A percentile compares a stretch with the other conserved stretches of the same genome.
Evolutionary conservation across 1,140 invertebrate genomes (phyloP).

Genomic region (Melipona quadrifasciata): DNA sequence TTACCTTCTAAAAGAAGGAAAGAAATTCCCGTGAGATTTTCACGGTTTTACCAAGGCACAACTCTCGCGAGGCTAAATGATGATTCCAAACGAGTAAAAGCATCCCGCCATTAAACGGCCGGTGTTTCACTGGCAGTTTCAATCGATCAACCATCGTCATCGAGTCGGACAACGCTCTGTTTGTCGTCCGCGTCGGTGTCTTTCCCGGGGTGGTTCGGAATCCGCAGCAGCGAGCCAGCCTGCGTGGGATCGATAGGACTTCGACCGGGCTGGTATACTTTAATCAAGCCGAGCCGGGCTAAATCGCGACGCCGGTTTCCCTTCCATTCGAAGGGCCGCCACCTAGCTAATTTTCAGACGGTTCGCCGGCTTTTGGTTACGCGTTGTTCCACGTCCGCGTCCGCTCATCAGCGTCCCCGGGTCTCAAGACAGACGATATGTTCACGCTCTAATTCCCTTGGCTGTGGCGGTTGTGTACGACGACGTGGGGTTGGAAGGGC

Average conservation of each 20-base stretch:
- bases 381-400: constrained; percentile 45
- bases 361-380: constrained; percentile 13
- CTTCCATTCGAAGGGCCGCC: no score
- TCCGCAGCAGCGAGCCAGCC: no score
- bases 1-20: background rate
- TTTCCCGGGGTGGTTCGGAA: no score
- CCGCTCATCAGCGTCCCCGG: constrained; percentile 51
- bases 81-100: no score
- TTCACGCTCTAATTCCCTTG: constrained; percentile 67
- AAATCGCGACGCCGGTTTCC: constrained; percentile 9
- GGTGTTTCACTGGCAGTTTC: no score
- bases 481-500: constrained; percentile 17
- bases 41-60: no score
- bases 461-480: constrained; percentile 26
- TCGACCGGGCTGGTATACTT: background rate
- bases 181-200: no score
- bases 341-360: background rate
- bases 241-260: constrained; percentile 11
- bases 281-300: background rate
- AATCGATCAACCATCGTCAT: background rate
- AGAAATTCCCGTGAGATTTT: no score
- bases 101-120: no score
- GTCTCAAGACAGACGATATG: constrained; percentile 52
- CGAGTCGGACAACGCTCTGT: background rate
- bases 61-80: no score